A percentile compares a stretch with the other conserved stretches of the same genome.
Conservation (phyloP, 2,113 vertebrate species). For the Myrmecobius fasciatus region DNA sequence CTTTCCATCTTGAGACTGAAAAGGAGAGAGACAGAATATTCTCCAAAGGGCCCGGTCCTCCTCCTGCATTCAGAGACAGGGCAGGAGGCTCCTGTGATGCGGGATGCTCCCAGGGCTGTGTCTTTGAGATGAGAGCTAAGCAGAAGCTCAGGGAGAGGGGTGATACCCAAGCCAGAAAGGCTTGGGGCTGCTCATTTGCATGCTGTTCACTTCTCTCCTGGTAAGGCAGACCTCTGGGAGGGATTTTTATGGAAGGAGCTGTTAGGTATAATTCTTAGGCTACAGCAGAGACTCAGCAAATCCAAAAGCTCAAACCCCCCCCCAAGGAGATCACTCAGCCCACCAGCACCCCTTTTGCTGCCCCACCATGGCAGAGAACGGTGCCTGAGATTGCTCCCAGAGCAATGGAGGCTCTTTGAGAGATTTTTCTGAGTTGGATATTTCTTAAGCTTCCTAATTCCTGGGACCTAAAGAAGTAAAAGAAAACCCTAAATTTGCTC, state of each 20-base stretch:
- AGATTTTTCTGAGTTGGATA: conserved; percentile 53
- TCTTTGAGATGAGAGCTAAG: neutral
- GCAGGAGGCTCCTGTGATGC: neutral
- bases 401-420: conserved; percentile 20
- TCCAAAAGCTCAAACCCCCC: conserved; percentile 47
- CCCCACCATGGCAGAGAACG: neutral
- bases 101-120: too few relatives aligned
- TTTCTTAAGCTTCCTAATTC: conserved; percentile 39
- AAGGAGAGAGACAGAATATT: accelerated
- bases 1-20: neutral
- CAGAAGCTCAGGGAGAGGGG: neutral
- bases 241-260: conserved; percentile 56
- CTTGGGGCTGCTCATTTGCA: conserved; percentile 51
- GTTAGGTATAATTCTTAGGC: conserved; percentile 45
- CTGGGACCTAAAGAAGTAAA: conserved; percentile 49
- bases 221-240: conserved; percentile 53
- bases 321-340: conserved; percentile 7
- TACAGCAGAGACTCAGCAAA: conserved; percentile 53
- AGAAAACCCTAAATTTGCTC: conserved; percentile 49
- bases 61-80: neutral
- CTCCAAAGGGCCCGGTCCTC: neutral
- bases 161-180: conserved; percentile 39
- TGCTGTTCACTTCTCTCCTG: conserved; percentile 43
- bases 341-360: neutral
- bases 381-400: conserved; percentile 23